Conservation (phyloP, 2,797 vertebrate genomes). For the Trematomus bernacchii region DNA sequence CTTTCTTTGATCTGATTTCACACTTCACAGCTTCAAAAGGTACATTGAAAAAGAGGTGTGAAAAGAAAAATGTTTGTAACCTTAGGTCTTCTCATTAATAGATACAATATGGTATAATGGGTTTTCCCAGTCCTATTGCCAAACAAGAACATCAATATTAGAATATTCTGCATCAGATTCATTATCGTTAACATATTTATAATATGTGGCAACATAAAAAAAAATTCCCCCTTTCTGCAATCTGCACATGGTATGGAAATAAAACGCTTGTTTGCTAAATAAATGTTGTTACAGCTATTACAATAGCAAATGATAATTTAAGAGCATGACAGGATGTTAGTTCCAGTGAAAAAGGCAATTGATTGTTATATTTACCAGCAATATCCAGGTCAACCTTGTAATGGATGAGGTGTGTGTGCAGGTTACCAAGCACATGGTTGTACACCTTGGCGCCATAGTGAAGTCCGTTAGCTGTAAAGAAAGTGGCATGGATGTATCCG, state of each 20-base stretch:
- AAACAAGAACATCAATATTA: neutral
- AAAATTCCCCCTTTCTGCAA: neutral
- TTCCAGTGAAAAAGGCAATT: neutral
- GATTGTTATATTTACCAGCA: constrained; percentile 83
- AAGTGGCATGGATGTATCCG: constrained; percentile 92
- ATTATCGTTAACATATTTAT: neutral
- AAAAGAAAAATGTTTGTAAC: neutral
- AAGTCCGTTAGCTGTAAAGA: constrained; percentile 90
- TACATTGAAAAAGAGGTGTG: neutral
- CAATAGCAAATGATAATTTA: neutral
- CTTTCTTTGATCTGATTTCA: neutral
- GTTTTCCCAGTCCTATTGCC: neutral
- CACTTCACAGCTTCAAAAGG: neutral
- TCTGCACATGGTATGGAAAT: neutral
- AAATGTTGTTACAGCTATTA: neutral
- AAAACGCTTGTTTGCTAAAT: neutral
- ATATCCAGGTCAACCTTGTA: constrained; percentile 96
- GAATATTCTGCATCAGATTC: neutral
- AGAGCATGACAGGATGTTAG: neutral
- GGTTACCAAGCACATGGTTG: constrained; percentile 90
- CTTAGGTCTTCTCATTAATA: neutral
- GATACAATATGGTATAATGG: neutral
- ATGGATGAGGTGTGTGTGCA: constrained; percentile 95
- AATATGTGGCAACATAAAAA: neutral
- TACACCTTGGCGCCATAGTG: constrained; percentile 89